Evolutionary conservation across 2,888 invertebrate genomes (phyloP), one percentile per base, ranked within the genome.

Genomic region (Zele albiditarsus): DNA sequence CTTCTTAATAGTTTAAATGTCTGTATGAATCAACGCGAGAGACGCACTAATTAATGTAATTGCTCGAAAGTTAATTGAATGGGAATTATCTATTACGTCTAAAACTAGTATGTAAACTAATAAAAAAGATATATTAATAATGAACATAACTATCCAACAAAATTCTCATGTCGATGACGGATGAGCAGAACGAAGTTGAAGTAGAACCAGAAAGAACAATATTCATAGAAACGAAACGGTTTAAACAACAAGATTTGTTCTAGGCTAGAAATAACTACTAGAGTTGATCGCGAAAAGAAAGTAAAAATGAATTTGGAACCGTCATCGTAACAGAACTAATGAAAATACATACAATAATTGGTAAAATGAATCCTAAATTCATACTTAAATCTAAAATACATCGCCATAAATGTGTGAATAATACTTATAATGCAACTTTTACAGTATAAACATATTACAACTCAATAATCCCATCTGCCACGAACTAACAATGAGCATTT

Each of bases 31-130:
- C 85, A 87, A 86, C 86, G 84, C 84, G 83, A 82, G 83, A 85
- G 85, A 81, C 84, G 80, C 84, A 85, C 84, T 87, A 84, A 86
- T 84, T 85, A 86, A 80, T 85, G 84, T 84, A 68, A 85, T 83
- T 63, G 83, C 84, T 85, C 79, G 76, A 80, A 16, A 79, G 85
- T 85, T 83, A 86, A 87, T 84, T 76, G 84, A 86, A 85, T 83
- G 82, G 84, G 81, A 76, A 83, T 85, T 81, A 82, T 81, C 80
- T 78, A 66, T 57, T 57, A 62, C 27, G 58, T 57, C 58, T 16
- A 60, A 53, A 68, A 53, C 63, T 65, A 42, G 27, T 31, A 33
- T 23, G 27, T 31, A 42, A 72, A 49, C 53, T 31, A 74, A 57
- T 33, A 38, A 71, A 20, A 63, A 66, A 63, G 33, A 63, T n/a